Base-by-base conservation (phyloP, 2,888 invertebrate genomes). In the Liodrosophila aerea region DNA sequence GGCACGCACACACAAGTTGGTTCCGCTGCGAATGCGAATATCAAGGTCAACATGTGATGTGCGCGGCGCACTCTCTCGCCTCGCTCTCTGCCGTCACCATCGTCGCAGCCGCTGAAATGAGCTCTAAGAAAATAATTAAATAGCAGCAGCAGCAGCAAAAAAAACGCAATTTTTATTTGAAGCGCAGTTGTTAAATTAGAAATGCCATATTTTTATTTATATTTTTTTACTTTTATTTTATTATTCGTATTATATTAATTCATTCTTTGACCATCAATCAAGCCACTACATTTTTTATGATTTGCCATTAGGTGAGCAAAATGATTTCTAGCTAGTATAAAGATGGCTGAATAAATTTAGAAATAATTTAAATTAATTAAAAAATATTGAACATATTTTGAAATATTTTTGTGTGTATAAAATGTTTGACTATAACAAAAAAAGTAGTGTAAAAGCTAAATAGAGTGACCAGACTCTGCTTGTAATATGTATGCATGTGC, bases 11-110 rank as follows among this genome's bases (percentile, higher is more conserved):
- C 53, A 61, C 69, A 64, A 64, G 73, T 73, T 84, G 66, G 87
- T 87, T 87, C 85, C 85, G 87, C 85, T 85, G 87, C 85, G 87
- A 87, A 82, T 86, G 87, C 87, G 87, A 86, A 84, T 82, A 85
- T 87, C 87, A 87, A 87, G 87, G 87, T 87, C 88, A 84, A 72
- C 78, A 68, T 76, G 84, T 78, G 82, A 78, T 76, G 73, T 82
- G 73, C 67, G 73, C 40, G 54, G n/a, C n/a, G n/a, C n/a, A n/a
- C 22, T 22, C 22, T 22, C 22, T 22, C 50, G 57, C 50, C 52
- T 44, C 66, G 29, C 29, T 33, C 15, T 11, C 41, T 34, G 30
- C 13, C 27, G 37, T 13, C 34, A 47, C 30, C 30, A 39, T n/a
- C 34, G 34, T 1, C 18, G 49, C 15, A 37, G 62, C 51, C 46